Base-by-base conservation (phyloP, 37 sponge, comb jelly and placozoan species). In the Diacarnus erythraeanus region DNA sequence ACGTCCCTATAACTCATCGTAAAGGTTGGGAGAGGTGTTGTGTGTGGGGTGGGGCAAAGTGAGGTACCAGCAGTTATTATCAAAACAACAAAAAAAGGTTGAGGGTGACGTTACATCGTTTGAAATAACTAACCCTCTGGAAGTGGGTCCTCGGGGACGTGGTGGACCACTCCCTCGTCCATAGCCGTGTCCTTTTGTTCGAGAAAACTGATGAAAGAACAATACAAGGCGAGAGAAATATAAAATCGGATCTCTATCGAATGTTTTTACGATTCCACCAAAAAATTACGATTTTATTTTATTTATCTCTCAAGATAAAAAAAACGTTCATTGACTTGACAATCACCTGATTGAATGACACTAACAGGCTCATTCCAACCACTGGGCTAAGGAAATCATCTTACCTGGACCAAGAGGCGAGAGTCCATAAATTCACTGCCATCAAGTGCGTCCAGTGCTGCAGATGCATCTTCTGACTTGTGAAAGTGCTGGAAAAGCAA, bases 161-260 rank as follows among this genome's bases (percentile, higher is more conserved):
- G 76, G 82, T 35, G 69, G 82, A 51, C 88, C 80, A 38, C 78
- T 75, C 25, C 78, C 87, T 75, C 81, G 59, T 38, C 82, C 82
- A 69, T 81, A 87, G 31, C 88, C 88, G 42, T 81, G 82, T 27
- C 88, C 88, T 59, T 81, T 80, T n/a, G 82, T 87, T 31, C 82
- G 88, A 44, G 88, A 57, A 20, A 77, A 57, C 88, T 87, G 61
- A 31, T 43, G 15, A 73, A 73, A 37, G 26, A 17, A 29, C 74
- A 27, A 60, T 21, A 60, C 10, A 47, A 47, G 61, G 33, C 61
- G 21, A 75, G 37, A 59, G 38, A 59, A n/a, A n/a, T n/a, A n/a
- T n/a, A n/a, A n/a, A n/a, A n/a, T n/a, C n/a, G n/a, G n/a, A n/a
- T n/a, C n/a, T n/a, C n/a, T n/a, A n/a, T n/a, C n/a, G n/a, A n/a